A percentile compares a stretch with the other conserved stretches of the same genome.
These are phyloP conservation scores for Bombycilla garrulus DNA, from an alignment of 2,113 vertebrate species.

Conservation along the genomic window DNA sequence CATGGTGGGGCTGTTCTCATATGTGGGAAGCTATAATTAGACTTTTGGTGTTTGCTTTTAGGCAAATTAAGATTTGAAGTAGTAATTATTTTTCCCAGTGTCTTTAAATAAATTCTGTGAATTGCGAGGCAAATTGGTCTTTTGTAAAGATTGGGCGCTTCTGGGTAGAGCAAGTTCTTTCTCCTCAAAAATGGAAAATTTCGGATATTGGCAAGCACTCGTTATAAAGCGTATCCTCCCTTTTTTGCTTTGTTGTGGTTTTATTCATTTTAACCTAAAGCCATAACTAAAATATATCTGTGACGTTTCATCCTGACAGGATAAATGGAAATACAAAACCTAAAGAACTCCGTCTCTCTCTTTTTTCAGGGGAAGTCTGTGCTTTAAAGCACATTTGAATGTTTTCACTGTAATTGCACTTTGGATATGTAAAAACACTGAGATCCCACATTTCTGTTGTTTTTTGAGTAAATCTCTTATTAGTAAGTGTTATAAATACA, in stretches of 20 bases:
- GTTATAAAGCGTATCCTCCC: constrained; percentile 9
- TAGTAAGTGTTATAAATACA: constrained; percentile 51
- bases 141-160: constrained; percentile 19
- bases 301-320: constrained; percentile 50
- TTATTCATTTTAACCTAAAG: constrained; percentile 61
- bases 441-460: constrained; percentile 30
- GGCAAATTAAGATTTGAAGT: constrained; percentile 60
- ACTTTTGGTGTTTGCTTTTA: constrained; percentile 62
- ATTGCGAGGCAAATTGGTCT: constrained; percentile 43
- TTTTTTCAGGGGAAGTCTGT: background rate
- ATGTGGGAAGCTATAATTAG: constrained; percentile 50
- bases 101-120: constrained; percentile 56
- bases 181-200: constrained; percentile 36
- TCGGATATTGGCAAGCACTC: background rate
- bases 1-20: constrained; percentile 4
- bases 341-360: background rate
- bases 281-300: constrained; percentile 45
- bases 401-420: constrained; percentile 49
- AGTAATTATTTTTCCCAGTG: constrained; percentile 50
- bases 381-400: constrained; percentile 31
- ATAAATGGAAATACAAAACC: constrained; percentile 38
- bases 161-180: constrained; percentile 18
- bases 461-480: constrained; percentile 56
- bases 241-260: constrained; percentile 51
- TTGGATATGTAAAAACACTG: background rate